Conservation (phyloP, 1,140 invertebrate genomes). For the Drosophila asahinai region DNA sequence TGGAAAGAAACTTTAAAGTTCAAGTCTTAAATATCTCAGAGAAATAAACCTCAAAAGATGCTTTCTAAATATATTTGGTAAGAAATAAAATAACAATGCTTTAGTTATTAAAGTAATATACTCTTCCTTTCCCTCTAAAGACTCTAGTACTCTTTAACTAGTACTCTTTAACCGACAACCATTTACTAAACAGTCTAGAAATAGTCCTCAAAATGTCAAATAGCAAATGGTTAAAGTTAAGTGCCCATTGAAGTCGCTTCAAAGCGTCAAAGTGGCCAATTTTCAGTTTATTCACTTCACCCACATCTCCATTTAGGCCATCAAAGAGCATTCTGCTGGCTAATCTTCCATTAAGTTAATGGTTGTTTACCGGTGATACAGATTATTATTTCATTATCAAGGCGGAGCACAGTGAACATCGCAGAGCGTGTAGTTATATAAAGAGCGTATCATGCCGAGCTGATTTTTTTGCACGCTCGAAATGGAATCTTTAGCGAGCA, state of each 20-base stretch:
- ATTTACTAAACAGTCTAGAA: neutral
- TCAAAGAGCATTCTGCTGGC: slow-evolving; percentile 33
- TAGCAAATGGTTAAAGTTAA: slow-evolving; percentile 7
- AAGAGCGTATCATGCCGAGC: slow-evolving; percentile 13
- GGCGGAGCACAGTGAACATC: neutral
- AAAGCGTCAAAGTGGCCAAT: slow-evolving; percentile 10
- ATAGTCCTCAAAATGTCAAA: neutral
- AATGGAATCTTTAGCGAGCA: slow-evolving; percentile 18
- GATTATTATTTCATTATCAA: slow-evolving; percentile 48
- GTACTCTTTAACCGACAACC: neutral
- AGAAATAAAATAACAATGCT: too few relatives aligned
- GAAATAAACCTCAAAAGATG: neutral
- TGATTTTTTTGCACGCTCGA: neutral
- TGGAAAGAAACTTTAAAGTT: neutral
- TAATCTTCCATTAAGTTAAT: slow-evolving; percentile 44
- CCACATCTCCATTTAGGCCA: slow-evolving; percentile 35
- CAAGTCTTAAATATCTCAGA: too few relatives aligned
- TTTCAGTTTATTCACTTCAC: slow-evolving; percentile 3
- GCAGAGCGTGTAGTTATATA: neutral
- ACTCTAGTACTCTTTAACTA: neutral
- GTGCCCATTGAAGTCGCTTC: slow-evolving; percentile 13
- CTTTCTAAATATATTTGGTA: too few relatives aligned
- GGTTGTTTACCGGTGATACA: slow-evolving; percentile 30
- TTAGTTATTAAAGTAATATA: too few relatives aligned
- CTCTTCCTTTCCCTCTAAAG: neutral